Percentiles rank a stretch among this genome's conserved stretches.
Conservation (phyloP, 92 coral and sea anemone genomes). For the Pocillopora grandis region DNA sequence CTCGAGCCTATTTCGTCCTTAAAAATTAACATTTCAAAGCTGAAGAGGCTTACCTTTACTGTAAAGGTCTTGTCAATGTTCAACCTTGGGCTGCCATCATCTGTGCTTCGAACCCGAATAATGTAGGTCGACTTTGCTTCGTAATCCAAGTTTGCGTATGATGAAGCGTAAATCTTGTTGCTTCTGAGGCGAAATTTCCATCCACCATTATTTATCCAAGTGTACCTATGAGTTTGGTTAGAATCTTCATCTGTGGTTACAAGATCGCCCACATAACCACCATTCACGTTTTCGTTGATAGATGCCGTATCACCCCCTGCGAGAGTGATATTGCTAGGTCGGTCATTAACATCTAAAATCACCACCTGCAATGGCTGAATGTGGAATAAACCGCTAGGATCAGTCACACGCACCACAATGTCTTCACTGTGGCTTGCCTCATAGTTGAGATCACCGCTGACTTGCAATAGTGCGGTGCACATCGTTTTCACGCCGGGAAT, state of each 20-base stretch:
- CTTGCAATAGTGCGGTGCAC: constrained; percentile 66
- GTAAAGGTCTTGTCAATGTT: constrained; percentile 63
- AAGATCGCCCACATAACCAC: constrained; percentile 76
- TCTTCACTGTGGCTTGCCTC: constrained; percentile 68
- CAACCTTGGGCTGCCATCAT: constrained; percentile 73
- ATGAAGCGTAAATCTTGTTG: constrained; percentile 59
- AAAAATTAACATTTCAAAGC: neutral
- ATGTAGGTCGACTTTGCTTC: constrained; percentile 64
- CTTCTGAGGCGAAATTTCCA: constrained; percentile 66
- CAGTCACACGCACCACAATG: constrained; percentile 82
- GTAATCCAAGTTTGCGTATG: constrained; percentile 64
- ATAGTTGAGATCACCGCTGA: constrained; percentile 72
- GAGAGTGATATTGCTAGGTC: constrained; percentile 77
- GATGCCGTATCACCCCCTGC: constrained; percentile 80
- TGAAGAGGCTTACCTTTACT: constrained; percentile 61
- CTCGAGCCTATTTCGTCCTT: neutral
- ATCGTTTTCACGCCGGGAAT: constrained; percentile 70
- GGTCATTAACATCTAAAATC: constrained; percentile 83
- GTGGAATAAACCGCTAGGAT: constrained; percentile 72
- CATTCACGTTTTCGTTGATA: constrained; percentile 75
- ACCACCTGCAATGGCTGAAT: constrained; percentile 66
- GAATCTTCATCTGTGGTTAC: constrained; percentile 79
- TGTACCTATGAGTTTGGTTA: constrained; percentile 74
- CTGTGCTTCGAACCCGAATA: constrained; percentile 69
- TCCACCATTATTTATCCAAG: constrained; percentile 62